phyloP scores from a whole-genome alignment of 2,113 vertebrate genomes.

The Planiliza haematocheilus region DNA sequence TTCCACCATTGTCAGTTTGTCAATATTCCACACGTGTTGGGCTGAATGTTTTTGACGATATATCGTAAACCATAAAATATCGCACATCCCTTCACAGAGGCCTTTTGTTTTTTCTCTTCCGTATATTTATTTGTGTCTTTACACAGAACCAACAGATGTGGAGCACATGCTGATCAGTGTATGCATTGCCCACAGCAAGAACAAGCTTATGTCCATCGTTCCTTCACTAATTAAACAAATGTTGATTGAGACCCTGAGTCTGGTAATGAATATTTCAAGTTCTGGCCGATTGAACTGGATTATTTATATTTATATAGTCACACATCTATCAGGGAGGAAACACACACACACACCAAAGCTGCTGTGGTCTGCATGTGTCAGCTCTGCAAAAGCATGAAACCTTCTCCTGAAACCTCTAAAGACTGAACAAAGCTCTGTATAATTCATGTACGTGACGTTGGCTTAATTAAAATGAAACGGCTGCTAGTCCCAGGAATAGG shows the following conservation, averaged over 20 bases:
- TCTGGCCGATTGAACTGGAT: too few relatives aligned
- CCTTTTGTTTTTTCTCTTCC: background rate
- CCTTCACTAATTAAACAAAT: conserved; percentile 1
- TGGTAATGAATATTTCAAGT: background rate
- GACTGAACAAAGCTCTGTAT: conserved; percentile 48
- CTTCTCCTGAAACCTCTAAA: conserved; percentile 41
- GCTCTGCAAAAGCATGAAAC: too few relatives aligned
- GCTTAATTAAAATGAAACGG: conserved; percentile 59
- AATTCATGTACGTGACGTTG: conserved; percentile 37
- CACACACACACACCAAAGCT: background rate
- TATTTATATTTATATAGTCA: background rate
- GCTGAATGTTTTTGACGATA: too few relatives aligned
- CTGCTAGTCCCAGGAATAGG: conserved; percentile 53
- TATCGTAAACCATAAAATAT: background rate
- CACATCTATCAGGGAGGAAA: background rate
- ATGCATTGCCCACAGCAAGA: background rate
- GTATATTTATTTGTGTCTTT: background rate
- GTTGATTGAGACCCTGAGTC: background rate
- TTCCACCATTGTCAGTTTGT: too few relatives aligned
- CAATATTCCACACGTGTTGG: too few relatives aligned
- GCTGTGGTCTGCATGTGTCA: too few relatives aligned
- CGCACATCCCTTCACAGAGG: too few relatives aligned
- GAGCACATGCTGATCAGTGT: background rate
- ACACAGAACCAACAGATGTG: background rate
- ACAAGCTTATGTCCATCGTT: background rate